Percentiles rank a stretch among this genome's conserved stretches.
These are phyloP conservation scores for Dexiosoma caninum DNA, from an alignment of 2,888 invertebrate species.

Conservation along the genomic window DNA sequence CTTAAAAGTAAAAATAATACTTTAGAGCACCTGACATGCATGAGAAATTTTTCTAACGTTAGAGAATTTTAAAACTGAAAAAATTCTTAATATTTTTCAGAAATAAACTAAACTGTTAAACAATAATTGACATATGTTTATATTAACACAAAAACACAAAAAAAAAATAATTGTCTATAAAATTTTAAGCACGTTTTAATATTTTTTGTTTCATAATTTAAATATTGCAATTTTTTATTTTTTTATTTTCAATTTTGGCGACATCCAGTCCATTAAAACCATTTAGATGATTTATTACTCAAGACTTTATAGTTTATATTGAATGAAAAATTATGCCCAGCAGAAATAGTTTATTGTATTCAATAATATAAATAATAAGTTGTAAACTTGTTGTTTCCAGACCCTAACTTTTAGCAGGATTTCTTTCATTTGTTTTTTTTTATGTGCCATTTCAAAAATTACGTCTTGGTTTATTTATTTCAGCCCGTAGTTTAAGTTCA, in stretches of 20 bases:
- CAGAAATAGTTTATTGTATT: constrained; percentile 39
- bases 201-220: constrained; percentile 29
- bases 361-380: constrained; percentile 29
- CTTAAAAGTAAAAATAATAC: constrained; percentile 40
- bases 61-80: neutral
- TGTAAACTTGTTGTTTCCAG: neutral
- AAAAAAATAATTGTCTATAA: constrained; percentile 5
- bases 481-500: constrained; percentile 54
- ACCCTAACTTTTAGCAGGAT: constrained; percentile 3
- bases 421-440: neutral
- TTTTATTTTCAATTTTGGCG: constrained; percentile 41
- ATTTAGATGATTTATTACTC: constrained; percentile 53
- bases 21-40: constrained; percentile 50
- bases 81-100: neutral
- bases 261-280: constrained; percentile 53
- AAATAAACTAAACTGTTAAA: constrained; percentile 38
- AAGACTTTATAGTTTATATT: constrained; percentile 27
- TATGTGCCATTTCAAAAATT: neutral
- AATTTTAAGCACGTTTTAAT: constrained; percentile 57
- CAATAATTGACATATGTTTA: constrained; percentile 39
- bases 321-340: neutral
- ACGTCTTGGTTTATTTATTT: neutral
- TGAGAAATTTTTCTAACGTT: constrained; percentile 44
- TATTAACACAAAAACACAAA: neutral
- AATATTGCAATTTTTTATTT: constrained; percentile 36